Percentiles rank a stretch among this genome's conserved stretches.
Evolutionary conservation across 1,140 invertebrate genomes (phyloP).

Genomic region (Luehdorfia chinensis): DNA sequence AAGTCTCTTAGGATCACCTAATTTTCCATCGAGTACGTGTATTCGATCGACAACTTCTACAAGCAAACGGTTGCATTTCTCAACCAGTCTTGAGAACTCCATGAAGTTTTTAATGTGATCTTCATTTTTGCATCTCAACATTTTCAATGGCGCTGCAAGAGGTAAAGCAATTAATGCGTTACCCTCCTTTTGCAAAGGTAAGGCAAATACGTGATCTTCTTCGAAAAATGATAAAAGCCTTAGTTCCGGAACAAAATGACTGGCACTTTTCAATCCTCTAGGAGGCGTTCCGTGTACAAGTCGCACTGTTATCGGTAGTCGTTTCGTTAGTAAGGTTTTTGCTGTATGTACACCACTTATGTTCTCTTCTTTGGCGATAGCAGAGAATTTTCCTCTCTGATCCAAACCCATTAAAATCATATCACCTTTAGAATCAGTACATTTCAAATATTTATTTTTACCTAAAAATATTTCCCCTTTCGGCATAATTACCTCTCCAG

Average conservation of each 20-base stretch:
- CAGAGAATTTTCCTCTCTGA: slow-evolving; percentile 92
- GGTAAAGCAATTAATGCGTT: slow-evolving; percentile 89
- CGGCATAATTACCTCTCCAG: slow-evolving; percentile 89
- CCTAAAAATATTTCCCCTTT: slow-evolving; percentile 83
- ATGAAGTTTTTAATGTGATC: slow-evolving; percentile 87
- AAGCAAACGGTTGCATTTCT: slow-evolving; percentile 87
- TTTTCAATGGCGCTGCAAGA: slow-evolving; percentile 89
- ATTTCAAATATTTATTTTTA: slow-evolving; percentile 88
- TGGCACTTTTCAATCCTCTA: slow-evolving; percentile 86
- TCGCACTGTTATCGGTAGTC: slow-evolving; percentile 93
- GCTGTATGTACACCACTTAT: slow-evolving; percentile 95
- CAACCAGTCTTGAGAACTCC: slow-evolving; percentile 88
- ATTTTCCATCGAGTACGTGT: slow-evolving; percentile 86
- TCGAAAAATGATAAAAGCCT: slow-evolving; percentile 90
- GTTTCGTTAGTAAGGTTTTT: slow-evolving; percentile 89
- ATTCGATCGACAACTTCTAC: slow-evolving; percentile 91
- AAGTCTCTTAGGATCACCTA: slow-evolving; percentile 81
- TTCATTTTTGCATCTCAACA: slow-evolving; percentile 90
- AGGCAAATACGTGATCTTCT: slow-evolving; percentile 90
- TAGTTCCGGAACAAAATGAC: slow-evolving; percentile 89
- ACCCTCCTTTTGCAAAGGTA: slow-evolving; percentile 88
- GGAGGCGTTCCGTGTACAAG: slow-evolving; percentile 92
- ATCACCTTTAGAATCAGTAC: slow-evolving; percentile 90
- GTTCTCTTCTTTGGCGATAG: slow-evolving; percentile 92
- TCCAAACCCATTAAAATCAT: slow-evolving; percentile 90